Conservation (phyloP, 2,888 invertebrate species). For the Phyllotreta cruciferae region DNA sequence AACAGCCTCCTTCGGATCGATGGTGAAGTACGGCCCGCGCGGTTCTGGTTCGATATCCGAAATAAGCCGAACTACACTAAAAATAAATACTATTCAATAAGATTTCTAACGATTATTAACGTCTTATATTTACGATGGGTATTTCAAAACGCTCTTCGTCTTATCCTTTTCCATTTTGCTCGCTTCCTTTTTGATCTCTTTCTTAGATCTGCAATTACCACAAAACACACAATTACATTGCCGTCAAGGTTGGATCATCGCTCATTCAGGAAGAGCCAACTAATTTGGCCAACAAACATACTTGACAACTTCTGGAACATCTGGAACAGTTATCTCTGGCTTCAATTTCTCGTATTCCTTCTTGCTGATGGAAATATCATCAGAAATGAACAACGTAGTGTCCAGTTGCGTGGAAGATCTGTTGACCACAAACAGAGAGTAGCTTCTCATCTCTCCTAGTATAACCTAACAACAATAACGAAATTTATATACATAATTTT, state of each 20-base stretch:
- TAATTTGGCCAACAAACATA: background rate
- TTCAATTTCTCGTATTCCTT: slow-evolving; percentile 39
- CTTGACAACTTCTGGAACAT: background rate
- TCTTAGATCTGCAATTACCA: too few species aligned
- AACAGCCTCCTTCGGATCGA: slow-evolving; percentile 48
- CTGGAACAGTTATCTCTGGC: slow-evolving; percentile 46
- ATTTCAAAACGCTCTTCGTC: too few species aligned
- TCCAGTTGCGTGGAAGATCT: slow-evolving; percentile 65
- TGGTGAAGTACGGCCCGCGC: slow-evolving; percentile 11
- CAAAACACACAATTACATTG: too few species aligned
- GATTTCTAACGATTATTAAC: background rate
- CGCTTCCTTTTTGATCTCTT: too few species aligned
- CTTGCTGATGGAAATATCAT: slow-evolving; percentile 51
- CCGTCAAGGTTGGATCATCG: too few species aligned
- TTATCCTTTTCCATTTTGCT: too few species aligned
- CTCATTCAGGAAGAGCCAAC: too few species aligned
- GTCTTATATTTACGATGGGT: too few species aligned
- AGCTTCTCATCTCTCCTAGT: slow-evolving; percentile 63
- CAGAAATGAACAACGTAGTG: slow-evolving; percentile 63
- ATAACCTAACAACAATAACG: slow-evolving; percentile 37
- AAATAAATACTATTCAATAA: background rate
- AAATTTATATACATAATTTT: too few species aligned
- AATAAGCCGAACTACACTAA: background rate
- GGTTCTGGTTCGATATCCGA: background rate
- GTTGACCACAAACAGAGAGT: slow-evolving; percentile 67